These are phyloP conservation scores for Apis mellifera DNA, from an alignment of 1,140 invertebrate genomes.

Conservation along the genomic window DNA sequence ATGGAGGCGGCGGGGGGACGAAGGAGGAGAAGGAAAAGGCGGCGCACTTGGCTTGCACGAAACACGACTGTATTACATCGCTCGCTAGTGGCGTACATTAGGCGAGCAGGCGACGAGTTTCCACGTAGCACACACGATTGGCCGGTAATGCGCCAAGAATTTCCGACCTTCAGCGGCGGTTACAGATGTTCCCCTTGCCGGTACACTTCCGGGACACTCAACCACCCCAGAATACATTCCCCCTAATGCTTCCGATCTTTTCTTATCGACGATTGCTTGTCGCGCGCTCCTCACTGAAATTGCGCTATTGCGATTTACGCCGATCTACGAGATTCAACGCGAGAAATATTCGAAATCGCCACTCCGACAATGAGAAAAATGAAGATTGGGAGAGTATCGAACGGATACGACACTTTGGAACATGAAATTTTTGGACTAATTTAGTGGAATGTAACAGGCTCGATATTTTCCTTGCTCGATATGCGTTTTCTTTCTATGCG, in stretches of 20 bases:
- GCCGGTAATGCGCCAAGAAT: slow-evolving; percentile 64
- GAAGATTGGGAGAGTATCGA: not conserved
- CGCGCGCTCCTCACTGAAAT: slow-evolving; percentile 20
- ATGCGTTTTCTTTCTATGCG: too few relatives aligned
- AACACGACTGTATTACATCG: slow-evolving; percentile 64
- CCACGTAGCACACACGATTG: slow-evolving; percentile 61
- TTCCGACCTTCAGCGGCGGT: slow-evolving; percentile 60
- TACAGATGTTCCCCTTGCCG: slow-evolving; percentile 60
- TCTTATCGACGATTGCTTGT: slow-evolving; percentile 48
- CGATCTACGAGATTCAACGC: too few relatives aligned
- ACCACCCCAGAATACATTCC: slow-evolving; percentile 22
- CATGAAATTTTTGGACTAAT: too few relatives aligned
- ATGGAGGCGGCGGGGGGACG: slow-evolving; percentile 29
- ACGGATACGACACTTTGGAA: not conserved
- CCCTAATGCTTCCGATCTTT: slow-evolving; percentile 47
- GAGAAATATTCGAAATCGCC: not conserved
- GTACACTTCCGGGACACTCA: slow-evolving; percentile 54
- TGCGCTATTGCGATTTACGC: slow-evolving; percentile 2
- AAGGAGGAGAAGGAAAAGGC: slow-evolving; percentile 39
- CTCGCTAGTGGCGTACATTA: slow-evolving; percentile 55
- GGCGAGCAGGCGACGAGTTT: slow-evolving; percentile 56
- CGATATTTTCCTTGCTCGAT: too few relatives aligned
- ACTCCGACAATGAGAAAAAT: not conserved
- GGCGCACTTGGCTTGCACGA: slow-evolving; percentile 58
- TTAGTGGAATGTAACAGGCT: too few relatives aligned